Percentiles rank a stretch among this genome's conserved stretches.
phyloP scores from a whole-genome alignment of 2,797 vertebrate genomes.

The Amniataba percoides region DNA sequence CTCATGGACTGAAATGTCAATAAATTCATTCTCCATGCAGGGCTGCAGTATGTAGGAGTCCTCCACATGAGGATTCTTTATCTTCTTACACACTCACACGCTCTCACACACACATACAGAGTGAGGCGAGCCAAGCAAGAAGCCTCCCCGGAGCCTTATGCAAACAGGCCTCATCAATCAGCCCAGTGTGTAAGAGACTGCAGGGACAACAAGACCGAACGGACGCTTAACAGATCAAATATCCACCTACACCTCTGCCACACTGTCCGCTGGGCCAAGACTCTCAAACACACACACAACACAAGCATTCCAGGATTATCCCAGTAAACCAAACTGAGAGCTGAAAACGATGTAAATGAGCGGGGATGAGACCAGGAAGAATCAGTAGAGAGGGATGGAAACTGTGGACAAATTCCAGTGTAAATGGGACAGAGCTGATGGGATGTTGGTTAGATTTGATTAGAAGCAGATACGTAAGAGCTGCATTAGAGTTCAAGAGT shows the following conservation, averaged over 20 bases:
- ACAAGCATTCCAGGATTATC: constrained; percentile 32
- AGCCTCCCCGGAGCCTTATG: constrained; percentile 55
- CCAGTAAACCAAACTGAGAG: constrained; percentile 16
- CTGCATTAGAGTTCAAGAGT: constrained; percentile 22
- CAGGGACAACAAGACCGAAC: constrained; percentile 67
- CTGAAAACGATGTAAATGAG: constrained; percentile 31
- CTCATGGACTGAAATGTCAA: constrained; percentile 43
- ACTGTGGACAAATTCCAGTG: constrained; percentile 36
- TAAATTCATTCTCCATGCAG: constrained; percentile 26
- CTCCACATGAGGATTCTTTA: constrained; percentile 39
- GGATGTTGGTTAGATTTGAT: constrained; percentile 41
- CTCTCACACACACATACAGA: constrained; percentile 11
- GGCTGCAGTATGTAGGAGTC: constrained; percentile 25
- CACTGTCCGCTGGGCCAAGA: constrained; percentile 41
- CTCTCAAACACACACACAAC: constrained; percentile 26
- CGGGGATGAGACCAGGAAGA: constrained; percentile 12
- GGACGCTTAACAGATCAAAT: constrained; percentile 75
- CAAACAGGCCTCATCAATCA: constrained; percentile 81
- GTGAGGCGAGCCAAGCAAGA: constrained; percentile 30
- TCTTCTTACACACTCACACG: constrained; percentile 35
- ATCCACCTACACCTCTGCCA: constrained; percentile 66
- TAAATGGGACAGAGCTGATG: constrained; percentile 43
- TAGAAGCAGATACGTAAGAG: constrained; percentile 27
- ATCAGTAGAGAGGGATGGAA: constrained; percentile 22
- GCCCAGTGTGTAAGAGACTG: constrained; percentile 64